phyloP scores from a whole-genome alignment of 23 tunicate genomes.

The Trididemnum clinides region DNA sequence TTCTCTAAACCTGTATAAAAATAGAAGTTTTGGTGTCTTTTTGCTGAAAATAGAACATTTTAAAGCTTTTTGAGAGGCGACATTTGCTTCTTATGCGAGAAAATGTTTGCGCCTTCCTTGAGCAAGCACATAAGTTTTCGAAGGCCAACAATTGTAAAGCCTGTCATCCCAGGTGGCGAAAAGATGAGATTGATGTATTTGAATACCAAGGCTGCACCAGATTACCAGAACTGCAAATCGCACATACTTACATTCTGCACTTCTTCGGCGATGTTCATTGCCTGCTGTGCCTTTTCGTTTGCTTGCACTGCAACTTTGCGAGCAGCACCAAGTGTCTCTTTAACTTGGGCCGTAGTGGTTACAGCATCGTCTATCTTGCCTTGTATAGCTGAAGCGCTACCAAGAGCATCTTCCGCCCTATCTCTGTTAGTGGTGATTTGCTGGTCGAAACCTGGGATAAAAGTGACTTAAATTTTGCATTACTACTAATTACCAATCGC shows the following conservation, averaged over 20 bases:
- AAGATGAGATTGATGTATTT: too few relatives aligned
- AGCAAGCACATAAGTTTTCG: too few relatives aligned
- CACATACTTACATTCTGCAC: slow-evolving; percentile 67
- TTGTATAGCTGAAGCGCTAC: slow-evolving; percentile 34
- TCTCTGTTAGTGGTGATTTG: slow-evolving; percentile 59
- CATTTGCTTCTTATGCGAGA: too few relatives aligned
- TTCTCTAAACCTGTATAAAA: too few relatives aligned
- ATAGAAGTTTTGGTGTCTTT: too few relatives aligned
- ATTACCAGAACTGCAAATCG: too few relatives aligned
- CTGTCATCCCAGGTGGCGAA: too few relatives aligned
- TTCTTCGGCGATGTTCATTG: slow-evolving; percentile 57
- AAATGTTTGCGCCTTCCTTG: too few relatives aligned
- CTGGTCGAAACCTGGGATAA: slow-evolving; percentile 60
- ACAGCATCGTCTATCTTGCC: slow-evolving; percentile 65
- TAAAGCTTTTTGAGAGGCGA: not conserved
- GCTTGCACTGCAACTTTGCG: slow-evolving; percentile 62
- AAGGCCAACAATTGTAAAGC: too few relatives aligned
- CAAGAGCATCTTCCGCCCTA: slow-evolving; percentile 52
- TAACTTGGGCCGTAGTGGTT: slow-evolving; percentile 44
- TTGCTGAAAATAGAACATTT: not conserved
- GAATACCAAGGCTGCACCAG: too few relatives aligned
- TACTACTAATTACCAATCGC: too few relatives aligned
- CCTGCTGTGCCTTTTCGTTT: slow-evolving; percentile 73
- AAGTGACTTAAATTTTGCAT: too few relatives aligned
- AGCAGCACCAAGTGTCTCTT: slow-evolving; percentile 62